These are phyloP conservation scores for Bovichtus variegatus DNA, from an alignment of 2,797 vertebrate genomes.

Conservation along the genomic window DNA sequence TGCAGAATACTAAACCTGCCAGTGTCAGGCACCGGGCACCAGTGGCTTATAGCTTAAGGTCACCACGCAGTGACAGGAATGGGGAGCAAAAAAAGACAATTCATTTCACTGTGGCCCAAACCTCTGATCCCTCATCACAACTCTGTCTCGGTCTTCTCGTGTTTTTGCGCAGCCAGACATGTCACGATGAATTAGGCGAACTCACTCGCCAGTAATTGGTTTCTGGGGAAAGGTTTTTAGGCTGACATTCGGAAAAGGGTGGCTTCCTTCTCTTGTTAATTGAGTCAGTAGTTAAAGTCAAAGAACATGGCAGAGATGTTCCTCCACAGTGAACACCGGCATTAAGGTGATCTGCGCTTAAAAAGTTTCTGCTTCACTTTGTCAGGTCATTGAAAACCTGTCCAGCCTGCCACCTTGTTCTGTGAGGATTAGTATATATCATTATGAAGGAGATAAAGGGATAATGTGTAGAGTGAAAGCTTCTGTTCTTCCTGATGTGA, in stretches of 20 bases:
- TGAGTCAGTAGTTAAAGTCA: slow-evolving; percentile 74
- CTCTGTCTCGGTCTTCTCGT: slow-evolving; percentile 59
- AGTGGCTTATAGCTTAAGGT: slow-evolving; percentile 84
- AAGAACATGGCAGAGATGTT: slow-evolving; percentile 63
- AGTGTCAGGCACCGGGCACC: slow-evolving; percentile 59
- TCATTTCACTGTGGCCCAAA: slow-evolving; percentile 71
- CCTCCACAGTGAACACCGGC: slow-evolving; percentile 41
- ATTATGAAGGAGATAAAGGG: slow-evolving; percentile 53
- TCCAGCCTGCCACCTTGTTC: slow-evolving; percentile 21
- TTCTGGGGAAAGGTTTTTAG: slow-evolving; percentile 80
- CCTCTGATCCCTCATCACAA: slow-evolving; percentile 72
- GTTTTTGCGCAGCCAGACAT: slow-evolving; percentile 70
- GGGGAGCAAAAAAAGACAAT: slow-evolving; percentile 44
- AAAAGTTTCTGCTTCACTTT: slow-evolving; percentile 64
- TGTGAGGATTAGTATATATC: slow-evolving; percentile 42
- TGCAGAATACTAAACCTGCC: slow-evolving; percentile 80
- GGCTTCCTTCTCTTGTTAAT: slow-evolving; percentile 72
- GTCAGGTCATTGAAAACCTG: slow-evolving; percentile 58
- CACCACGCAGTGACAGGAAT: slow-evolving; percentile 74
- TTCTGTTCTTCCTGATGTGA: slow-evolving; percentile 35
- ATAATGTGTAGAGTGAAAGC: slow-evolving; percentile 55
- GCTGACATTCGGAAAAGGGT: slow-evolving; percentile 82
- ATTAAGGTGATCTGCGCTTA: slow-evolving; percentile 48
- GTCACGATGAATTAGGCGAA: slow-evolving; percentile 80
- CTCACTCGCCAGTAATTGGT: slow-evolving; percentile 83